Conservation (phyloP, 2,113 vertebrate genomes). For the Chaetodon auriga region DNA sequence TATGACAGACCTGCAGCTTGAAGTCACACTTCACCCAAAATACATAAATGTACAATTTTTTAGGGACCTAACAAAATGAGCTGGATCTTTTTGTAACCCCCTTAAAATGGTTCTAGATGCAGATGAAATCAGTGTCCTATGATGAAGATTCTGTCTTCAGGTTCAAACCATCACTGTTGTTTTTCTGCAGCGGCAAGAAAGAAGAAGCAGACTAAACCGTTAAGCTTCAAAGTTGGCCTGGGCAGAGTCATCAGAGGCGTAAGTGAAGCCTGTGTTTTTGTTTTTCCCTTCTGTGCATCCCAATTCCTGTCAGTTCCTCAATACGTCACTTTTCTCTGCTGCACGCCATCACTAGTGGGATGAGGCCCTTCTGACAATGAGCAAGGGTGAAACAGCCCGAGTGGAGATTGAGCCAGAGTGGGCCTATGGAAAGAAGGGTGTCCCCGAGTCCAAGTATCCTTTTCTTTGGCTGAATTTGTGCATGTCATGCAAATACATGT, state of each 20-base stretch:
- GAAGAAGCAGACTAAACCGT: constrained; percentile 93
- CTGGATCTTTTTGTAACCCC: not conserved
- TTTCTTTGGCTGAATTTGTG: constrained; percentile 38
- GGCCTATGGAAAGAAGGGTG: constrained; percentile 96
- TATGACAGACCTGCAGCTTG: constrained; percentile 65
- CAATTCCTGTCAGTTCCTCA: not conserved
- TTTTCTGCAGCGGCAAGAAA: constrained; percentile 91
- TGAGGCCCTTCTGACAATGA: constrained; percentile 95
- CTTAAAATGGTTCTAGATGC: not conserved
- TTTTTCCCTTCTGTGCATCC: not conserved
- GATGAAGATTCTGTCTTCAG: not conserved
- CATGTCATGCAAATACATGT: not conserved
- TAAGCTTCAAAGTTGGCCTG: constrained; percentile 95
- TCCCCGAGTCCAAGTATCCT: constrained; percentile 99
- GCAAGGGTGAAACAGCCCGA: constrained; percentile 95
- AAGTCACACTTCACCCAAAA: not conserved
- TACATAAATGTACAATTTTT: too few relatives aligned
- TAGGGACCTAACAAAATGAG: too few relatives aligned
- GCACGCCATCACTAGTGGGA: constrained; percentile 87
- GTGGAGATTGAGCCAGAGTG: constrained; percentile 96
- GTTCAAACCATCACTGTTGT: not conserved
- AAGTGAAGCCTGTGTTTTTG: constrained; percentile 55
- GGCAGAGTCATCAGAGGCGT: constrained; percentile 97
- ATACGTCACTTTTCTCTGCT: not conserved
- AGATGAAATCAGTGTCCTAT: not conserved